Evolutionary conservation across 2,797 vertebrate genomes (phyloP), one percentile per base, ranked within the genome.

Genomic region (Moxostoma hubbsi): DNA sequence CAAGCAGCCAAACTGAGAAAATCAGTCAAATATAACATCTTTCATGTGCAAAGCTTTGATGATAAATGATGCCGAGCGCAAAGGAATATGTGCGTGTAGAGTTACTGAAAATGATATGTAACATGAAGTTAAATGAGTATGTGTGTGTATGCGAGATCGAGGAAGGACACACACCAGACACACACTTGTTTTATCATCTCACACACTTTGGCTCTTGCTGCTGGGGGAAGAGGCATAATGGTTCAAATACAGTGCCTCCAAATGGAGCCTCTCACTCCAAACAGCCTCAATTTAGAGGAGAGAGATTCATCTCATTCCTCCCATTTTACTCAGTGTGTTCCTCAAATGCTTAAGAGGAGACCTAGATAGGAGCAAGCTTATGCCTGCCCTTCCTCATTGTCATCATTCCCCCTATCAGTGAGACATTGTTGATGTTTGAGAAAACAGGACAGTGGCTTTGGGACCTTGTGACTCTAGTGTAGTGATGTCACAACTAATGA

Each of bases 201-300:
- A 87, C 88, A 91, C 87, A 85, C 84, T 87, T 88, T 77, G 85
- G 82, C 85, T 90, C 89, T 89, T 87, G 89, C 90, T 92, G 89
- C 88, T 90, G 82, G 85, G 87, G 86, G 89, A 89, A 92, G 91
- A 90, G 89, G 86, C 90, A 90, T 90, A 90, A 92, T 89, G 89
- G 85, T 90, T 91, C 88, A 88, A 88, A 91, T 89, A 89, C 85
- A 89, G 87, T 85, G 85, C 85, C 86, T 88, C 82, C 75, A 87
- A 86, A 84, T 86, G 89, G 83, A 88, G 85, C 87, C 84, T 77
- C 86, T 87, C 85, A 80, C 87, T 88, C 72, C 85, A 91, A 92
- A 92, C 87, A 88, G 87, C 88, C 83, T 57, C 57, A 61, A 73
- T 78, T 83, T 68, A 77, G 59, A 53, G 9, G 43, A 71, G 79